phyloP scores from a whole-genome alignment of 1,140 invertebrate species.

The Calephelis virginiensis region DNA sequence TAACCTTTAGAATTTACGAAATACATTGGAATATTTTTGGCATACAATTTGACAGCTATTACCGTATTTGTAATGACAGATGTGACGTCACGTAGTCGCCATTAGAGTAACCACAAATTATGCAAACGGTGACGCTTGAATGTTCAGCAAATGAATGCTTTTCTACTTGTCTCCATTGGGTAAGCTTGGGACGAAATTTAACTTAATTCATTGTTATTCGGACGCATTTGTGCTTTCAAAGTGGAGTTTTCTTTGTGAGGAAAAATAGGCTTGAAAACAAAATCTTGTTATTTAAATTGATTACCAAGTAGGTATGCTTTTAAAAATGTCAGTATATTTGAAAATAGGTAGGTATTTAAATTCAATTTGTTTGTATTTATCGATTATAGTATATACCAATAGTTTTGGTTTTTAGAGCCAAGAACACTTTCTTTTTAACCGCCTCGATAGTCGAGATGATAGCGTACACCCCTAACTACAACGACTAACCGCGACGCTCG shows the following conservation, averaged over 20 bases:
- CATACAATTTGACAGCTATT: not conserved
- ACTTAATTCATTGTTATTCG: not conserved
- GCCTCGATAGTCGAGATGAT: no score
- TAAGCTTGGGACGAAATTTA: not conserved
- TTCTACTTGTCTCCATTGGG: slow-evolving; percentile 1
- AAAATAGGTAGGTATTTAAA: no score
- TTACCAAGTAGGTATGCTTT: no score
- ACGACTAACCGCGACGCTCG: no score
- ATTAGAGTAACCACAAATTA: slow-evolving; percentile 13
- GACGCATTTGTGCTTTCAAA: not conserved
- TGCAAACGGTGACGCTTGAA: slow-evolving; percentile 12
- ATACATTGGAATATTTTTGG: slow-evolving; percentile 1
- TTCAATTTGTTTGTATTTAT: no score
- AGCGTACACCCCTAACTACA: no score
- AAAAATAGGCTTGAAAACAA: not conserved
- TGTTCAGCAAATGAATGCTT: slow-evolving; percentile 6
- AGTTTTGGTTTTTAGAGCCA: no score
- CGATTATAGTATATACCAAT: no score
- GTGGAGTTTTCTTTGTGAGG: not conserved
- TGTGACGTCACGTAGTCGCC: slow-evolving; percentile 5
- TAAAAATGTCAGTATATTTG: no score
- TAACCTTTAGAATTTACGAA: slow-evolving; percentile 2
- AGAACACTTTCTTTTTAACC: no score
- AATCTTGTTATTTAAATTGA: no score
- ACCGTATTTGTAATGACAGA: slow-evolving; percentile 5